Evolutionary conservation across 2,797 vertebrate species (phyloP).

Genomic region (Protosalanx chinensis): DNA sequence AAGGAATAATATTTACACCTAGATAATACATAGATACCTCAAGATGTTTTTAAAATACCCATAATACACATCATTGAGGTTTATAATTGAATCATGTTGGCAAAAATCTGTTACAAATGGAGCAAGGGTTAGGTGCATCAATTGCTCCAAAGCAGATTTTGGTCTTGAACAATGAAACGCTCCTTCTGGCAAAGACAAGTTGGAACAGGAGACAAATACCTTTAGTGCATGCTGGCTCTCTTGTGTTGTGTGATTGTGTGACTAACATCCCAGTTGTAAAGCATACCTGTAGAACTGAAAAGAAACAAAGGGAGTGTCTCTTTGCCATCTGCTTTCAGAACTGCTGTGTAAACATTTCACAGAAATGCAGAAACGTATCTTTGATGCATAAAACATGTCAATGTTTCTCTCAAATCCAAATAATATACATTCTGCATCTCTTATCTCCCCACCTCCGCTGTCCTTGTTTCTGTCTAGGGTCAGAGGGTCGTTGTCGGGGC

Average conservation of each 20-base stretch:
- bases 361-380: neutral
- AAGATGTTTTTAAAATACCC: no score
- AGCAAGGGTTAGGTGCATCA: constrained; percentile 33
- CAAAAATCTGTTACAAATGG: neutral
- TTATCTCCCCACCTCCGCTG: neutral
- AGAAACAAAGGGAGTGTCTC: neutral
- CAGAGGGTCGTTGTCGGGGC: constrained; percentile 50
- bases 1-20: neutral
- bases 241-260: constrained; percentile 37
- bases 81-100: constrained; percentile 14
- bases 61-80: neutral
- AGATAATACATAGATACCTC: neutral
- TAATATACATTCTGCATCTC: neutral
- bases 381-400: neutral
- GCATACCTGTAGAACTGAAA: neutral
- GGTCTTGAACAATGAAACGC: constrained; percentile 53
- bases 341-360: neutral
- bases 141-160: constrained; percentile 40
- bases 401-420: neutral
- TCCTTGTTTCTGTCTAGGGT: constrained; percentile 43
- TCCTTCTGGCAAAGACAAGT: constrained; percentile 59
- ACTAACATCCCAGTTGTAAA: constrained; percentile 15
- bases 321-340: neutral
- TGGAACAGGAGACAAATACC: constrained; percentile 53
- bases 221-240: constrained; percentile 39